Percentiles rank a stretch among this genome's conserved stretches.
phyloP scores from a whole-genome alignment of 2,797 vertebrate genomes.

The Eleutherodactylus coqui region DNA sequence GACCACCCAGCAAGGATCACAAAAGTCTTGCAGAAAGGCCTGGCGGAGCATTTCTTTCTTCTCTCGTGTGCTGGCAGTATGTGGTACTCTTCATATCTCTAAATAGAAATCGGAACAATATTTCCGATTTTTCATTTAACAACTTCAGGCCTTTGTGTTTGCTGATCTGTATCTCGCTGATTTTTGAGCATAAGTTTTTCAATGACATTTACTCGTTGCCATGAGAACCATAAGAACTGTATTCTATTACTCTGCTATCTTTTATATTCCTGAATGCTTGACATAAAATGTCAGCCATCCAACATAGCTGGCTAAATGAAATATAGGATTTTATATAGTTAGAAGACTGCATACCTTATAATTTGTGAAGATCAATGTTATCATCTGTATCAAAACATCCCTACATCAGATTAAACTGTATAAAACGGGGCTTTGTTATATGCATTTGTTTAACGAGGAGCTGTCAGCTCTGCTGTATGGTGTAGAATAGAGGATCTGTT shows the following conservation, averaged over 20 bases:
- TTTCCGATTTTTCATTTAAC: conserved; percentile 47
- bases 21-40: conserved; percentile 24
- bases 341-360: neutral
- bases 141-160: conserved; percentile 64
- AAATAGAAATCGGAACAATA: conserved; percentile 49
- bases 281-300: conserved; percentile 39
- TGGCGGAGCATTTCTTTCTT: neutral
- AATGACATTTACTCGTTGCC: conserved; percentile 69
- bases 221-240: conserved; percentile 69
- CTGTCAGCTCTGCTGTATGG: neutral
- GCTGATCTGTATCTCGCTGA: conserved; percentile 66
- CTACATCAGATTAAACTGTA: neutral
- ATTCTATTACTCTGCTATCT: conserved; percentile 60
- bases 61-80: neutral
- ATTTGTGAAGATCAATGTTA: neutral
- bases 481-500: neutral
- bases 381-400: neutral
- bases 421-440: neutral
- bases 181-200: conserved; percentile 66
- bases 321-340: neutral
- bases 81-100: conserved; percentile 34
- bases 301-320: neutral
- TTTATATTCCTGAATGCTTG: conserved; percentile 46
- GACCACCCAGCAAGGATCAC: conserved; percentile 25
- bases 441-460: neutral